Percentiles rank a stretch among this genome's conserved stretches.
These are phyloP conservation scores for Nycticebus coucang DNA, from an alignment of 2,113 vertebrate species.

Conservation along the genomic window DNA sequence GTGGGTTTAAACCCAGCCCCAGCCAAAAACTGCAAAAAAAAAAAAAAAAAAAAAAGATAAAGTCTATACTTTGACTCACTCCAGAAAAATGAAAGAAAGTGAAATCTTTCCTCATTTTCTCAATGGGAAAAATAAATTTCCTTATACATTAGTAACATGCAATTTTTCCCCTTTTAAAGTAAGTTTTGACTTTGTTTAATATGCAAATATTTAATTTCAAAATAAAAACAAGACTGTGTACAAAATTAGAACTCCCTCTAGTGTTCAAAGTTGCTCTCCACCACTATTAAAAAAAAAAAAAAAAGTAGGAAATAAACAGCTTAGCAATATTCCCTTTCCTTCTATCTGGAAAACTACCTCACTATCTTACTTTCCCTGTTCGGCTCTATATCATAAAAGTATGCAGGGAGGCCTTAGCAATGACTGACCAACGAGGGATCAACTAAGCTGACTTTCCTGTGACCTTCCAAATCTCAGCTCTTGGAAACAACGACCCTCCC, in stretches of 20 bases:
- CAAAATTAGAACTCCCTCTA: slow-evolving; percentile 76
- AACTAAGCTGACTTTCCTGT: background rate
- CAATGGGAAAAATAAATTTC: slow-evolving; percentile 45
- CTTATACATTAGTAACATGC: slow-evolving; percentile 70
- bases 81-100: background rate
- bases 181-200: background rate
- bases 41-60: too few relatives aligned
- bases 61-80: background rate
- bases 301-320: background rate
- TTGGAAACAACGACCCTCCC: background rate
- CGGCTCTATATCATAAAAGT: background rate
- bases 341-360: background rate
- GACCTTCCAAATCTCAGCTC: background rate
- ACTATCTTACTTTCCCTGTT: background rate
- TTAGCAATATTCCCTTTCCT: background rate
- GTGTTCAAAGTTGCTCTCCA: slow-evolving; percentile 42
- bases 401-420: background rate
- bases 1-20: too few relatives aligned
- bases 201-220: slow-evolving; percentile 66
- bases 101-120: slow-evolving; percentile 63
- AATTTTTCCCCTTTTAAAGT: slow-evolving; percentile 74
- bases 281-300: background rate
- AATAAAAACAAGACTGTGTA: slow-evolving; percentile 54
- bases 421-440: background rate
- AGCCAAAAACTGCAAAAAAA: too few relatives aligned